Percentiles rank a stretch among this genome's conserved stretches.
Evolutionary conservation across 2,113 vertebrate genomes (phyloP).

Genomic region (Egretta garzetta): DNA sequence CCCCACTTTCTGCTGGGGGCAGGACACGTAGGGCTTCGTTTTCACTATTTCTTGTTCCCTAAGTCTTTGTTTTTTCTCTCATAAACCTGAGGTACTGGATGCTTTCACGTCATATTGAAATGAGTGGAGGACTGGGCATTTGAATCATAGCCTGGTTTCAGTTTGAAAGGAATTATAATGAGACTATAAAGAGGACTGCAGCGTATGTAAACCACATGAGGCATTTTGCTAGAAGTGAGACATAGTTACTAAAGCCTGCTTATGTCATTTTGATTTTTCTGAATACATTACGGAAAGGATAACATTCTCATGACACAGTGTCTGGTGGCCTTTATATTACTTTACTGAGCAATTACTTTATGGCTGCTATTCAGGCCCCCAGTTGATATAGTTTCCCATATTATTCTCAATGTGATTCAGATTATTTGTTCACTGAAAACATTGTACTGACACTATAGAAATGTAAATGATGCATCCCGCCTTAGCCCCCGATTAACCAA

Average conservation of each 20-base stretch:
- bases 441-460: background rate
- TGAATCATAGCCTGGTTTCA: conserved; percentile 4
- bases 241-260: background rate
- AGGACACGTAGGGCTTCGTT: background rate
- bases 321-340: conserved; percentile 28
- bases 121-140: background rate
- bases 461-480: background rate
- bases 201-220: background rate
- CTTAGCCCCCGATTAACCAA: background rate
- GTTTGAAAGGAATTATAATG: background rate
- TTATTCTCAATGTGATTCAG: background rate
- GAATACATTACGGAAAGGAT: background rate
- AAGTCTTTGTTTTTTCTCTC: background rate
- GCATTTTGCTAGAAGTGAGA: conserved; percentile 7
- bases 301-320: background rate
- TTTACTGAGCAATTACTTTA: background rate
- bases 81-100: background rate
- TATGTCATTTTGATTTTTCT: conserved; percentile 31
- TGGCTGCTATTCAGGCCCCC: background rate
- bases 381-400: background rate
- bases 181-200: background rate
- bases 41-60: background rate
- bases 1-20: background rate
- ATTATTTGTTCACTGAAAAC: background rate
- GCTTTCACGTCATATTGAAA: background rate